Evolutionary conservation across 92 coral and sea anemone species (phyloP).

Genomic region (Montipora capitata): DNA sequence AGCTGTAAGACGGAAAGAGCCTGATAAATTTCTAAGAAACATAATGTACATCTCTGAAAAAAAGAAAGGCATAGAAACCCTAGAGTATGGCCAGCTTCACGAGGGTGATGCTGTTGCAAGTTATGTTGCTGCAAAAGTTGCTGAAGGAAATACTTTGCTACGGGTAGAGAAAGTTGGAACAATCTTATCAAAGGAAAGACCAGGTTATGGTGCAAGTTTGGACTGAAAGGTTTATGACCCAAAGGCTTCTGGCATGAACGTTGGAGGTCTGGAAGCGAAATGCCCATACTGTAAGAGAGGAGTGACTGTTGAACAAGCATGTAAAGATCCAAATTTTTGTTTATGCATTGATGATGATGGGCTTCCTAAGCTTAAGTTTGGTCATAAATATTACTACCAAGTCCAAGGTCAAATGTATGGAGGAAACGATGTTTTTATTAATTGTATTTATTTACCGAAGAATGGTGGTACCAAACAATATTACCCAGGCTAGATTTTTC

Average conservation of each 20-base stretch:
- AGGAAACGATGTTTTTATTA: neutral
- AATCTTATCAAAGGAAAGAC: conserved; percentile 46
- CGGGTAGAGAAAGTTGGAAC: conserved; percentile 61
- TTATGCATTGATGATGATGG: neutral
- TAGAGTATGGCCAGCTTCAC: too few relatives aligned
- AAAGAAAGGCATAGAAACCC: neutral
- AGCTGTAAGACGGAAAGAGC: too few relatives aligned
- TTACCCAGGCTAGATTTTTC: conserved; percentile 32
- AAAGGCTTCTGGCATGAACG: neutral
- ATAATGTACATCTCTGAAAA: too few relatives aligned
- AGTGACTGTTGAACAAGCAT: conserved; percentile 51
- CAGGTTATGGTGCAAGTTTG: conserved; percentile 36
- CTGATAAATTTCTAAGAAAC: too few relatives aligned
- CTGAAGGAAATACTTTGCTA: conserved; percentile 47
- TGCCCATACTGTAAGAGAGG: conserved; percentile 68
- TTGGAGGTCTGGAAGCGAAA: conserved; percentile 78
- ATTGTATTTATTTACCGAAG: neutral
- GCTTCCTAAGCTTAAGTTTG: conserved; percentile 18
- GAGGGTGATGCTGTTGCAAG: neutral
- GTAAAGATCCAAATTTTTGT: conserved; percentile 4
- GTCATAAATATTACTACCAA: conserved; percentile 52
- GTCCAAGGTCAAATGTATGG: conserved; percentile 54
- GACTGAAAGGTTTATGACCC: neutral
- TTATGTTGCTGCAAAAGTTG: conserved; percentile 44
- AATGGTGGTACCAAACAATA: conserved; percentile 5